phyloP scores from a whole-genome alignment of 2,113 vertebrate genomes.

The Anarrhichthys ocellatus region DNA sequence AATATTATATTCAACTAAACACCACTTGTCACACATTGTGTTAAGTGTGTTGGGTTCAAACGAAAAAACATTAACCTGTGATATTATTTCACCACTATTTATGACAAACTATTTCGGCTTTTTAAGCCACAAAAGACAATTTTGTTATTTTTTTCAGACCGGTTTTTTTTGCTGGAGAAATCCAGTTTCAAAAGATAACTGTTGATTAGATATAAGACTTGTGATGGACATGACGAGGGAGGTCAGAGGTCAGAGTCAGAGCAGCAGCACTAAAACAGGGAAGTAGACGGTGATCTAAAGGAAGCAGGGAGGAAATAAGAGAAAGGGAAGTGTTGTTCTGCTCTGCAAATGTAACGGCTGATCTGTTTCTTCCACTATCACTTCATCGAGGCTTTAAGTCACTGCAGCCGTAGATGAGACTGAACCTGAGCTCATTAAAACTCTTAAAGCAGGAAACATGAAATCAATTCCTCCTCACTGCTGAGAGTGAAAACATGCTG shows the following conservation, averaged over 20 bases:
- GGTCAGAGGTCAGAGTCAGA: slow-evolving; percentile 17
- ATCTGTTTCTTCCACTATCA: background rate
- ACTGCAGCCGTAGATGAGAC: no score
- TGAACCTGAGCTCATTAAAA: no score
- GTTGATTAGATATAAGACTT: background rate
- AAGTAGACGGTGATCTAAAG: background rate
- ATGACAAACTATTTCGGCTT: background rate
- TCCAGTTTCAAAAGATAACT: background rate
- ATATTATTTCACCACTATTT: background rate
- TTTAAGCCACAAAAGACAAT: background rate
- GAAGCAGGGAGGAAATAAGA: background rate
- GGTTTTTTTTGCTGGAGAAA: background rate
- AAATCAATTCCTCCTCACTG: background rate
- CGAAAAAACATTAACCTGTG: background rate
- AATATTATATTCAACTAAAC: background rate
- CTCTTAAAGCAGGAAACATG: no score
- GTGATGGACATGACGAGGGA: background rate
- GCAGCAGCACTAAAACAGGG: background rate
- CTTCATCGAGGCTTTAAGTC: no score
- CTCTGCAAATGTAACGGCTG: background rate
- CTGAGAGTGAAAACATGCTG: background rate
- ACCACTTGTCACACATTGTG: background rate
- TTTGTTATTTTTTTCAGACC: background rate
- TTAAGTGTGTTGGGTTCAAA: background rate
- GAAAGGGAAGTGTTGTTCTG: background rate